A percentile compares a stretch with the other conserved stretches of the same genome.
Conservation (phyloP, 2,888 invertebrate genomes). For the Prosopocoilus inquinatus region DNA sequence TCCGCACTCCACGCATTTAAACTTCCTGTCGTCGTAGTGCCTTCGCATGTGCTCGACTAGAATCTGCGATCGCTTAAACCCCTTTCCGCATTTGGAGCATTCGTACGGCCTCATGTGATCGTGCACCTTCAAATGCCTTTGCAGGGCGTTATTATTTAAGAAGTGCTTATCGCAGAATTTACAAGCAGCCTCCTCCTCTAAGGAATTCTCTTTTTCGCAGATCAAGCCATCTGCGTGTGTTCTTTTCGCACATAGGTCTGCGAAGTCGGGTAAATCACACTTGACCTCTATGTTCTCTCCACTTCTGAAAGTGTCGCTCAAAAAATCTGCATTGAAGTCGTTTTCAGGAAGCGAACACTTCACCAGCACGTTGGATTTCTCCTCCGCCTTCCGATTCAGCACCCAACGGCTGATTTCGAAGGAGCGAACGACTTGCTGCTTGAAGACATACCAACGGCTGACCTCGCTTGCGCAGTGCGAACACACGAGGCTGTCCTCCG, state of each 20-base stretch:
- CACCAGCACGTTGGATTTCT: background rate
- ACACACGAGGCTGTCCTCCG: too few species aligned
- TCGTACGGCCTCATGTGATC: slow-evolving; percentile 12
- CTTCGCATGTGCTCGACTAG: slow-evolving; percentile 49
- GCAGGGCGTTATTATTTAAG: background rate
- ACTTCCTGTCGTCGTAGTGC: slow-evolving; percentile 50
- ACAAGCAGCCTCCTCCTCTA: background rate
- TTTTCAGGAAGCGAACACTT: background rate
- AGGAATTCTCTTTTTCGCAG: background rate
- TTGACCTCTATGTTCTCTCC: background rate
- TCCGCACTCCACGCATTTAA: slow-evolving; percentile 50
- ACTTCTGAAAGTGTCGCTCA: too few species aligned
- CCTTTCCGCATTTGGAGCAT: slow-evolving; percentile 50
- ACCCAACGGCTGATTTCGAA: slow-evolving; percentile 21
- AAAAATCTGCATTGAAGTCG: too few species aligned
- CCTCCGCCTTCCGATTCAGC: slow-evolving; percentile 3
- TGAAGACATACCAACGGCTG: slow-evolving; percentile 22
- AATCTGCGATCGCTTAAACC: slow-evolving; percentile 50
- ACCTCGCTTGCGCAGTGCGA: slow-evolving; percentile 15
- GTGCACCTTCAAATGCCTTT: background rate
- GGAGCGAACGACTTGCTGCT: slow-evolving; percentile 17
- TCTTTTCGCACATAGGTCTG: background rate
- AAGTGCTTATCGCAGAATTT: background rate
- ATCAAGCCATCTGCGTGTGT: background rate
- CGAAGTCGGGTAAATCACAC: background rate